Evolutionary conservation across 2,113 vertebrate genomes (phyloP).

Genomic region (Cheirogaleus medius): DNA sequence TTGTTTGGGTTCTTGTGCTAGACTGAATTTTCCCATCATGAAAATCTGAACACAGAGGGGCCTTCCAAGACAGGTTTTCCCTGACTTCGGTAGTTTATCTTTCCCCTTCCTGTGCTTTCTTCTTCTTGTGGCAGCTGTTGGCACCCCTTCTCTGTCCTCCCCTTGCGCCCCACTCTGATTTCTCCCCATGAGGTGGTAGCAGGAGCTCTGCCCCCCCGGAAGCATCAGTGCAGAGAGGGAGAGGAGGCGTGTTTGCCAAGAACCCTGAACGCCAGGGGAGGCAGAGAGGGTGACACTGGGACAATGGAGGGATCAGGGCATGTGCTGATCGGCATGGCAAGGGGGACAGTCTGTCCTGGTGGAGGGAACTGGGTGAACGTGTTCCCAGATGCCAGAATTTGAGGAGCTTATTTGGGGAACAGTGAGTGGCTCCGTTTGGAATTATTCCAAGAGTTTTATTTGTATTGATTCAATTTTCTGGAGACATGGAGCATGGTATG

Average conservation of each 20-base stretch:
- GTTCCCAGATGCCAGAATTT: neutral
- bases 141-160: too few relatives aligned
- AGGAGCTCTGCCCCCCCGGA: neutral
- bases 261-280: neutral
- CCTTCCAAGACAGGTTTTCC: neutral
- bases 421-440: neutral
- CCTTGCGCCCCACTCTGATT: neutral
- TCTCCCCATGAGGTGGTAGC: neutral
- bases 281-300: neutral
- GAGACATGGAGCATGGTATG: slow-evolving; percentile 66
- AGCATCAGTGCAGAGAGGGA: neutral
- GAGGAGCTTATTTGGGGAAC: slow-evolving; percentile 4
- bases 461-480: slow-evolving; percentile 73
- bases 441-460: slow-evolving; percentile 56
- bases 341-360: neutral
- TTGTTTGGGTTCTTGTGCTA: neutral
- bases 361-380: neutral
- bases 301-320: neutral
- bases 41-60: neutral
- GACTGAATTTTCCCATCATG: neutral
- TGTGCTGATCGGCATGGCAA: too few relatives aligned
- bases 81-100: neutral
- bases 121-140: neutral
- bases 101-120: neutral
- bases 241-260: neutral